Percentiles rank a stretch among this genome's conserved stretches.
Conservation (phyloP, 2,113 vertebrate species). For the Halichoeres trimaculatus region DNA sequence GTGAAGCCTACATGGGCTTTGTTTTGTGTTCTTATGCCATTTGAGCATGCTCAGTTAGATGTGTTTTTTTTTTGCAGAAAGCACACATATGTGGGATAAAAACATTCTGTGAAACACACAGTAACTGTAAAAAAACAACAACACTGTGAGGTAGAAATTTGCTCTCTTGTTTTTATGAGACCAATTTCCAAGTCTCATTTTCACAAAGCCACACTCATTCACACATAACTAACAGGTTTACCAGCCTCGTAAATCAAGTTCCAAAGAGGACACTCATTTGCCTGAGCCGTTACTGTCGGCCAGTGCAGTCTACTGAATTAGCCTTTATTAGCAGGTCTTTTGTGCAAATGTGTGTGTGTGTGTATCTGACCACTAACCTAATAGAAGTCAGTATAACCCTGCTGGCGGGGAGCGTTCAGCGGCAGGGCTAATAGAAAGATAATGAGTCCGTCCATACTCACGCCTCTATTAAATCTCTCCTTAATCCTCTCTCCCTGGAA, state of each 20-base stretch:
- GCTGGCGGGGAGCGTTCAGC: conserved; percentile 69
- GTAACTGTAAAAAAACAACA: not conserved
- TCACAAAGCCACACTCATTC: conserved; percentile 15
- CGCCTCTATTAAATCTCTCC: conserved; percentile 85
- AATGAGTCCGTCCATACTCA: conserved; percentile 83
- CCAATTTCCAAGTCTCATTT: not conserved
- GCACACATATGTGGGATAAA: not conserved
- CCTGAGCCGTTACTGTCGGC: conserved; percentile 74
- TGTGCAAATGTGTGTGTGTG: conserved; percentile 50
- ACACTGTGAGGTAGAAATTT: not conserved
- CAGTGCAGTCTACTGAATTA: conserved; percentile 77
- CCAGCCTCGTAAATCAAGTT: conserved; percentile 68
- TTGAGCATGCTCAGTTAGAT: not conserved
- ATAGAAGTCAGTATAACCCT: conserved; percentile 82
- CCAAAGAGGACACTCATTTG: conserved; percentile 77
- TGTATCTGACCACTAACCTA: conserved; percentile 76
- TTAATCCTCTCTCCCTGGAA: conserved; percentile 82
- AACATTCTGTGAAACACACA: conserved; percentile 3
- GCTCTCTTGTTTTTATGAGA: not conserved
- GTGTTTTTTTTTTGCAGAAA: not conserved
- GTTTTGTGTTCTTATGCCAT: not conserved
- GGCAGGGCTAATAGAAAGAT: conserved; percentile 86
- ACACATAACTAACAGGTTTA: conserved; percentile 34
- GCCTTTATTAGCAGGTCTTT: conserved; percentile 68
- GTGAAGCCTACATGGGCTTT: too few relatives aligned